phyloP scores from a whole-genome alignment of 37 sponge, comb jelly and placozoan genomes.

The Beroe forskalii region DNA sequence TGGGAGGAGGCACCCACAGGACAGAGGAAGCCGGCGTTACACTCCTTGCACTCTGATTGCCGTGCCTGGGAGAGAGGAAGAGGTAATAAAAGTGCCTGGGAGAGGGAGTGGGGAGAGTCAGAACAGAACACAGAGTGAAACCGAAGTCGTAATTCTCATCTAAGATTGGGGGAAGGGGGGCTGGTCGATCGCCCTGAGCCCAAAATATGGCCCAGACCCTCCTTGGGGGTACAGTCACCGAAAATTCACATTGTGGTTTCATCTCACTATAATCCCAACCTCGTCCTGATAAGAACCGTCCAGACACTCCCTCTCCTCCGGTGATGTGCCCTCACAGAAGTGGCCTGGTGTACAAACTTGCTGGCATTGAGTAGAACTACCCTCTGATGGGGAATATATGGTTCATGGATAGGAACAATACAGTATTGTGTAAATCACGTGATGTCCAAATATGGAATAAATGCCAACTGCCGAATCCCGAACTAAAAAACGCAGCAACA shows the following conservation, averaged over 20 bases:
- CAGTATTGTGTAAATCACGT: not conserved
- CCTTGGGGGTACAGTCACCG: too few relatives aligned
- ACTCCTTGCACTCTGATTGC: conserved; percentile 18
- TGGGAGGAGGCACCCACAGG: conserved; percentile 9
- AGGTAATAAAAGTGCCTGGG: not conserved
- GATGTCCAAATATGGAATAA: too few relatives aligned
- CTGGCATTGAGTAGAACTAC: conserved; percentile 22
- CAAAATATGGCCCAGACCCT: too few relatives aligned
- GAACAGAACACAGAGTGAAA: too few relatives aligned
- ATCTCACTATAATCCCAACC: too few relatives aligned
- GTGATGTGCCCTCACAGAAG: conserved; percentile 55
- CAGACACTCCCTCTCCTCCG: not conserved
- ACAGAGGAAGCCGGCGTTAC: conserved; percentile 34
- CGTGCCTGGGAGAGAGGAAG: not conserved
- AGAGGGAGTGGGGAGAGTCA: too few relatives aligned
- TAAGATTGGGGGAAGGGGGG: too few relatives aligned
- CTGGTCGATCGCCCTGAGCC: too few relatives aligned
- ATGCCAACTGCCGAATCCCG: too few relatives aligned
- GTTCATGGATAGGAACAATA: not conserved
- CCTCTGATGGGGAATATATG: not conserved
- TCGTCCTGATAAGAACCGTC: conserved; percentile 39
- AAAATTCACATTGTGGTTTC: too few relatives aligned
- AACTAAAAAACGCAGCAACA: too few relatives aligned
- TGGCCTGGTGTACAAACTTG: conserved; percentile 32
- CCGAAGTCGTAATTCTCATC: too few relatives aligned